Evolutionary conservation across 1,140 invertebrate genomes (phyloP).

Genomic region (Stratiolaelaps scimitus): DNA sequence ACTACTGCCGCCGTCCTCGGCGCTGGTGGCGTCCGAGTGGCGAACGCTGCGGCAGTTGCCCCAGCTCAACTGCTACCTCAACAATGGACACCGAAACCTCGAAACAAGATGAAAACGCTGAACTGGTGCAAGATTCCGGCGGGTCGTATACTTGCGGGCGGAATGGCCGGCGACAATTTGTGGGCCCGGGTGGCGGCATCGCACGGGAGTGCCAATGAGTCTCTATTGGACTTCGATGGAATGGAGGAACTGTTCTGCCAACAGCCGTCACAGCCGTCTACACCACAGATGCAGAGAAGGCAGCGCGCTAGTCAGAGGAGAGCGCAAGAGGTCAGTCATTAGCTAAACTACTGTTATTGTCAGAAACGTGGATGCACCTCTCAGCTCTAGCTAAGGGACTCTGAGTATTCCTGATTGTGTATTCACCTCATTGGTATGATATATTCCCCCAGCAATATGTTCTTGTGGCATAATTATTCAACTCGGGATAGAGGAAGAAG

Average conservation of each 20-base stretch:
- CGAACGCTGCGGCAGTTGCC: conserved; percentile 31
- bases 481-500: too few species aligned
- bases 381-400: too few species aligned
- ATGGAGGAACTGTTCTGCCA: conserved; percentile 85
- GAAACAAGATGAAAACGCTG: conserved; percentile 84
- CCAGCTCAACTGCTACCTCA: conserved; percentile 33
- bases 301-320: conserved; percentile 4
- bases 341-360: too few species aligned
- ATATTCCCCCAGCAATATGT: too few species aligned
- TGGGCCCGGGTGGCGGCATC: conserved; percentile 77
- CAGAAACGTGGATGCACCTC: too few species aligned
- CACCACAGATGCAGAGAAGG: conserved; percentile 31
- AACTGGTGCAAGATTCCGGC: conserved; percentile 88
- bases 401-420: too few species aligned
- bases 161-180: conserved; percentile 60
- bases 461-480: too few species aligned
- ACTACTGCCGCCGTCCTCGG: conserved; percentile 27
- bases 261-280: conserved; percentile 45
- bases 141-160: conserved; percentile 39
- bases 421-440: too few species aligned
- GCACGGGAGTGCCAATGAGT: conserved; percentile 60
- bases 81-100: conserved; percentile 54
- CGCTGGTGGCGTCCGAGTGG: conserved; percentile 31
- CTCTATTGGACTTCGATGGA: conserved; percentile 70
- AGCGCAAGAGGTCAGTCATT: not conserved